These are phyloP conservation scores for Graphium colonna DNA, from an alignment of 2,888 invertebrate genomes.

Conservation along the genomic window DNA sequence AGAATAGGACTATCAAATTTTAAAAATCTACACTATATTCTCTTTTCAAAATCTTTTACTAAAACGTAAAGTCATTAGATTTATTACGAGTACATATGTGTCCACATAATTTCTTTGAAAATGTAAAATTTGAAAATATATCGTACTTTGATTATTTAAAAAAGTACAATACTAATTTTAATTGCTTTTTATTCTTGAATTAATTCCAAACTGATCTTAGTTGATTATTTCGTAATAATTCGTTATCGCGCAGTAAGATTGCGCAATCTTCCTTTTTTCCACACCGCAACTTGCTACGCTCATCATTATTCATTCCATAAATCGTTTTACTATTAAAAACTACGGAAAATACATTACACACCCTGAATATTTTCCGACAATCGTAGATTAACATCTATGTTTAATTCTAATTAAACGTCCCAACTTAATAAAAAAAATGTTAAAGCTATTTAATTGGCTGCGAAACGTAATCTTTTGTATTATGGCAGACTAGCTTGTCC, in stretches of 20 bases:
- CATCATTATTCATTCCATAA: slow-evolving; percentile 6
- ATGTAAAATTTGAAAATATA: too few relatives aligned
- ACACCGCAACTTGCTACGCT: background rate
- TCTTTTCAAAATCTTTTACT: too few relatives aligned
- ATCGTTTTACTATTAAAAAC: background rate
- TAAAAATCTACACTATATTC: too few relatives aligned
- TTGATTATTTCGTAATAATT: background rate
- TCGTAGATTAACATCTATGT: slow-evolving; percentile 1
- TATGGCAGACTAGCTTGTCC: too few relatives aligned
- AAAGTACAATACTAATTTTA: too few relatives aligned
- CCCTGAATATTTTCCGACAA: background rate
- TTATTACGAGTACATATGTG: too few relatives aligned
- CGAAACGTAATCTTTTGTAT: slow-evolving; percentile 10
- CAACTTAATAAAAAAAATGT: slow-evolving; percentile 7
- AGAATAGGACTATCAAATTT: too few relatives aligned
- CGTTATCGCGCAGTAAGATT: background rate
- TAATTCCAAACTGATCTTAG: background rate
- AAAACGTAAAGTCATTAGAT: too few relatives aligned
- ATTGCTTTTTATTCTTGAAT: background rate
- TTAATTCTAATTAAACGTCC: background rate
- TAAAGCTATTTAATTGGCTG: slow-evolving; percentile 1
- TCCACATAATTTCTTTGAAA: too few relatives aligned
- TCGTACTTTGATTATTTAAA: too few relatives aligned
- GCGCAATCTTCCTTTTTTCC: background rate
- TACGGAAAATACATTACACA: background rate